Evolutionary conservation across 1,140 invertebrate species (phyloP).

Genomic region (Zaprionus ghesquierei): DNA sequence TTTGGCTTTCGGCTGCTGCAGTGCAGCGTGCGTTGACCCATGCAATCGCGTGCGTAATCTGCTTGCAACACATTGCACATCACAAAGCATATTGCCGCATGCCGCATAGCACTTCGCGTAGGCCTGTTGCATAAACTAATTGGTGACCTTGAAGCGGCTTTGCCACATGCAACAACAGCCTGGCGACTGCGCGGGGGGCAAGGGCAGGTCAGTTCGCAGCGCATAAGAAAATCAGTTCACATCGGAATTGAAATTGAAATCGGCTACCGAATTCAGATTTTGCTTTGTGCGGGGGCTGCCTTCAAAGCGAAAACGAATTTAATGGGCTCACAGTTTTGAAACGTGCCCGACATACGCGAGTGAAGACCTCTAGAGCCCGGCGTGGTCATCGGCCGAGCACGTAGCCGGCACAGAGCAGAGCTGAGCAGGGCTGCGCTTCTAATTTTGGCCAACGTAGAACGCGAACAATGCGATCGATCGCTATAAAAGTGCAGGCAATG

Average conservation of each 20-base stretch:
- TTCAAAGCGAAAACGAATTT: slow-evolving; percentile 50
- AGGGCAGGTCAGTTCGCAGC: slow-evolving; percentile 19
- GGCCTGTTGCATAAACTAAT: slow-evolving; percentile 54
- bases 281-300: slow-evolving; percentile 26
- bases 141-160: slow-evolving; percentile 35
- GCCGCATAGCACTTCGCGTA: background rate
- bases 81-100: background rate
- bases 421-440: slow-evolving; percentile 24
- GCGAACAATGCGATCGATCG: slow-evolving; percentile 27
- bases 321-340: slow-evolving; percentile 52
- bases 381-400: slow-evolving; percentile 41
- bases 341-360: slow-evolving; percentile 58
- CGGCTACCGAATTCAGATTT: slow-evolving; percentile 1
- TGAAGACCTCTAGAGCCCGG: slow-evolving; percentile 19
- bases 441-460: slow-evolving; percentile 50
- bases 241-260: background rate
- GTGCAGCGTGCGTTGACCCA: slow-evolving; percentile 1
- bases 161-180: slow-evolving; percentile 3
- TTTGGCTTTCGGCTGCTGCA: background rate
- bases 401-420: slow-evolving; percentile 35
- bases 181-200: background rate
- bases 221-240: slow-evolving; percentile 1
- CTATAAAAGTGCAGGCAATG: slow-evolving; percentile 64
- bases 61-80: background rate
- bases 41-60: slow-evolving; percentile 4